These are phyloP conservation scores for Trichogramma pretiosum DNA, from an alignment of 1,140 invertebrate species.

Conservation along the genomic window DNA sequence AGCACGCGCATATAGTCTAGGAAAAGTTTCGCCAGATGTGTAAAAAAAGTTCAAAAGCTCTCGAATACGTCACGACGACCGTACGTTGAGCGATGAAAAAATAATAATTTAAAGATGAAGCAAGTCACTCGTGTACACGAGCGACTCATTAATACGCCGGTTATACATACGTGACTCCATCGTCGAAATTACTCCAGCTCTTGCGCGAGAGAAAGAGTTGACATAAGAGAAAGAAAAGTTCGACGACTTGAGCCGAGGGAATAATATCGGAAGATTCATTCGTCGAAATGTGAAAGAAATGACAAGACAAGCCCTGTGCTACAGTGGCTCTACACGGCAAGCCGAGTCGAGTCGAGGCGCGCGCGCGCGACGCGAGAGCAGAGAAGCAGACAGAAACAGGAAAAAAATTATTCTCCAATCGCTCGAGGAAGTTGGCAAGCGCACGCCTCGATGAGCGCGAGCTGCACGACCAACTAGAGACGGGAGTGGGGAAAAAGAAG, in stretches of 20 bases:
- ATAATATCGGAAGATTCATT: conserved; percentile 13
- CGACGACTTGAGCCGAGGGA: conserved; percentile 8
- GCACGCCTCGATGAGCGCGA: conserved; percentile 14
- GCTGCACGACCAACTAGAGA: conserved; percentile 14
- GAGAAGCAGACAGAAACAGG: conserved; percentile 1
- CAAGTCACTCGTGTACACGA: too few species aligned
- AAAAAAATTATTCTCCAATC: conserved; percentile 5
- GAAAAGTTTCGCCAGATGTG: too few species aligned
- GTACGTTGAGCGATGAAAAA: conserved; percentile 13
- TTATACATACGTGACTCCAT: too few species aligned
- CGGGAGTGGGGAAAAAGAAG: conserved; percentile 24
- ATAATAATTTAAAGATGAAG: too few species aligned
- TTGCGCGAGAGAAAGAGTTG: conserved; percentile 13
- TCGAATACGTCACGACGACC: conserved; percentile 22
- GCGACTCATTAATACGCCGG: too few species aligned
- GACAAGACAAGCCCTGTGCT: conserved; percentile 20
- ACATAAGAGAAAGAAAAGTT: not conserved
- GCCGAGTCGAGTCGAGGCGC: conserved; percentile 11
- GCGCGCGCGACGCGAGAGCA: too few species aligned
- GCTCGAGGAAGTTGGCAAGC: conserved; percentile 17
- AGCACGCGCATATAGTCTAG: too few species aligned
- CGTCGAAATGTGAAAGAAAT: conserved; percentile 1
- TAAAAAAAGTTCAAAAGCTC: conserved; percentile 35
- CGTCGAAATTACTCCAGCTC: too few species aligned
- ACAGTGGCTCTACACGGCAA: conserved; percentile 25